Base-by-base conservation (phyloP, 2,888 invertebrate genomes). In the Uropetala carovei region DNA sequence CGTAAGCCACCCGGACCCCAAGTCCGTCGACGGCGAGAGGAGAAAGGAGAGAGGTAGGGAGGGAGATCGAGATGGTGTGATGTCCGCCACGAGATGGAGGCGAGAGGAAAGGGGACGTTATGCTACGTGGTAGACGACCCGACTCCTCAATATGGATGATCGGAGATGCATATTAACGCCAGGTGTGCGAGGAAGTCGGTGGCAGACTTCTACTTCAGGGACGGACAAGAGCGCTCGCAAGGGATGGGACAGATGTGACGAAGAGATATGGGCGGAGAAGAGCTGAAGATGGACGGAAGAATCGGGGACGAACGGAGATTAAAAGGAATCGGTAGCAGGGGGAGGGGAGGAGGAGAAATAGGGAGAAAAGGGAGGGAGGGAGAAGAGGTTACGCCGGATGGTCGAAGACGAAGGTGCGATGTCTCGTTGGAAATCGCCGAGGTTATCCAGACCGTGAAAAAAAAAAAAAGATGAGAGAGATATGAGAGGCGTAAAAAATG, bases 141-240 rank as follows among this genome's bases (percentile, higher is more conserved):
- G 68, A 68, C 64, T 89, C 68, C 89, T 89, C 89, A 89, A 89
- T 89, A 89, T 89, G 89, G 89, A 89, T 89, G 89, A 89, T 58
- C 60, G 56, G 89, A 64, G 43, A 56, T 75, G 75, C 75, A 75
- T 75, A 75, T 75, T 75, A 75, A 75, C 22, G 14, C 4, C 22
- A 22, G 22, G 22, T 75, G 75, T 5, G 75, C 75, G 75, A 75
- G 75, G 75, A 75, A 75, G 75, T 68, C 5, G 68, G 68, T 75
- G 75, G 75, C 75, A 75, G 75, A 43, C 43, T 43, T 43, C 43
- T 43, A 1, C 43, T 43, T 75, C 75, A 75, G 75, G 75, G 75
- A 75, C 75, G 27, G 27, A 27, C 75, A 22, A 75, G 27, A 75
- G 43, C 43, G 43, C 43, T 43, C 43, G 3, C 3, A 43, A 1